Evolutionary conservation across 2,113 vertebrate genomes (phyloP).

Genomic region (Calidris pygmaea): DNA sequence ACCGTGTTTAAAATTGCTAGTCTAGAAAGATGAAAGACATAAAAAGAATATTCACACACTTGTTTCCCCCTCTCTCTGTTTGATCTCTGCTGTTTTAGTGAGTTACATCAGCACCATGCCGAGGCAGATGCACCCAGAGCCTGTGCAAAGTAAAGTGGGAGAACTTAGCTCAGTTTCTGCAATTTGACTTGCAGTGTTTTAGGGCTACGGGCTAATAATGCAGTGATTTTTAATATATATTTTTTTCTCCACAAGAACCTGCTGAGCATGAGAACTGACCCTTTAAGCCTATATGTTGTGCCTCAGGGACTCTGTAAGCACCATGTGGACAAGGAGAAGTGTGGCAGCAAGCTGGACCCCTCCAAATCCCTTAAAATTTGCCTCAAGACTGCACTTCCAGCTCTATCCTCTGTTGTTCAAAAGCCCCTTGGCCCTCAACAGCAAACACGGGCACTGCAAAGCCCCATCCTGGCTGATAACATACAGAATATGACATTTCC

Average conservation of each 20-base stretch:
- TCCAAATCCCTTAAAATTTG: neutral
- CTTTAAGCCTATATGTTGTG: neutral
- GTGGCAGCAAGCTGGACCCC: neutral
- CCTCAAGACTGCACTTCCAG: neutral
- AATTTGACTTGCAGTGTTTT: neutral
- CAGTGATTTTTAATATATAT: neutral
- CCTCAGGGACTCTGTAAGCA: neutral
- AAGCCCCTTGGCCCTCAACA: neutral
- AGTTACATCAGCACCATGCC: neutral
- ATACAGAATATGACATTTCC: neutral
- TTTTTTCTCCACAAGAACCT: neutral
- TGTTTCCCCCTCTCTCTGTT: neutral
- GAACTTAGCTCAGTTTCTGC: neutral
- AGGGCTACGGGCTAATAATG: neutral
- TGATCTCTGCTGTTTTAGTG: neutral
- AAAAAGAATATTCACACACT: neutral
- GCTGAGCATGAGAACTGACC: neutral
- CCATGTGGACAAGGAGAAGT: neutral
- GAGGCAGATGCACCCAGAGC: neutral
- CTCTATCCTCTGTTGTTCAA: neutral
- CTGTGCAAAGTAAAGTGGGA: neutral
- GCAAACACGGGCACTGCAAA: neutral
- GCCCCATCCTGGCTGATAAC: neutral
- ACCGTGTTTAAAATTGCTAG: neutral
- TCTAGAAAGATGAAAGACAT: neutral